phyloP scores from a whole-genome alignment of 2,888 invertebrate species.

The Aphrophora alni region DNA sequence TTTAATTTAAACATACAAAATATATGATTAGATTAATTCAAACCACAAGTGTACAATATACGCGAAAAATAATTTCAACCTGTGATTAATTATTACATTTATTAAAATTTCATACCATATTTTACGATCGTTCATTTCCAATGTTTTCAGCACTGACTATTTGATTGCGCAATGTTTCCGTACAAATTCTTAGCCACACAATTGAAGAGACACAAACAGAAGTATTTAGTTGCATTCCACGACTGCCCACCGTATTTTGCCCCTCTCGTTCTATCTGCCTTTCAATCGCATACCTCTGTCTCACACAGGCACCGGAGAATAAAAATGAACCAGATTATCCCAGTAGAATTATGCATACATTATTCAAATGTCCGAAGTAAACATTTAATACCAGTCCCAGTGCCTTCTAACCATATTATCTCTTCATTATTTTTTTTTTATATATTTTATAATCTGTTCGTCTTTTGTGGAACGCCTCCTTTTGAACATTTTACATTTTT shows the following conservation, averaged over 20 bases:
- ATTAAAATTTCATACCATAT: too few relatives aligned
- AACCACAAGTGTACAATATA: too few relatives aligned
- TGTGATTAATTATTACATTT: too few relatives aligned
- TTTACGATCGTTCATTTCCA: too few relatives aligned
- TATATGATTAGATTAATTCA: too few relatives aligned
- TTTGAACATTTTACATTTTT: not conserved
- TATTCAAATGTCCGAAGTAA: slow-evolving; percentile 38
- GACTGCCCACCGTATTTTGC: not conserved
- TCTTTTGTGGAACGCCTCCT: not conserved
- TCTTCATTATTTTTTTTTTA: not conserved
- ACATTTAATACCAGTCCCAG: not conserved
- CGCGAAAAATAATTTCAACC: too few relatives aligned
- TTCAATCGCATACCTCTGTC: slow-evolving; percentile 15
- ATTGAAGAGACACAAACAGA: not conserved
- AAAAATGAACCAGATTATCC: slow-evolving; percentile 35
- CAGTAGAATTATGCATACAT: slow-evolving; percentile 41
- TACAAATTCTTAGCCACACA: not conserved
- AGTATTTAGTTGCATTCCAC: not conserved
- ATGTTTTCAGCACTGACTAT: too few relatives aligned
- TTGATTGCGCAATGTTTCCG: too few relatives aligned
- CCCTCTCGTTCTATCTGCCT: not conserved
- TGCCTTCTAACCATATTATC: not conserved
- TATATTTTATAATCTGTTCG: not conserved
- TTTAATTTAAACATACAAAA: too few relatives aligned
- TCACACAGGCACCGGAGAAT: slow-evolving; percentile 8